phyloP scores from a whole-genome alignment of 2,113 vertebrate genomes.

The Ceyx melanurus region DNA sequence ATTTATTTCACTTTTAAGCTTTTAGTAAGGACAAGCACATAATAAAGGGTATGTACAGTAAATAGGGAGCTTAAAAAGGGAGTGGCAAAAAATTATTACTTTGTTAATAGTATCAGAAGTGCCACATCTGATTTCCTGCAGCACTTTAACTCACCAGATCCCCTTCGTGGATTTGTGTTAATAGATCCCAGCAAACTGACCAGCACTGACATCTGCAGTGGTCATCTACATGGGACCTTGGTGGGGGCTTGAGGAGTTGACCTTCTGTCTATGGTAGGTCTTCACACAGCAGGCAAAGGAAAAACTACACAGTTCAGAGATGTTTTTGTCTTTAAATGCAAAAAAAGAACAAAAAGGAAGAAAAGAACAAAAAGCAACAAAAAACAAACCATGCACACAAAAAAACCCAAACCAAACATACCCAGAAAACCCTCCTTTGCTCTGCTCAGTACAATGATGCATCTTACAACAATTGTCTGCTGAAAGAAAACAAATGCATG shows the following conservation, averaged over 20 bases:
- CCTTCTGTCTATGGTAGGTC: neutral
- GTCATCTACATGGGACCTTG: neutral
- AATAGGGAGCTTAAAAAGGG: neutral
- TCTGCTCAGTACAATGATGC: neutral
- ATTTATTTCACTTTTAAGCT: neutral
- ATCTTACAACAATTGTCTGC: neutral
- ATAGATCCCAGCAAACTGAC: neutral
- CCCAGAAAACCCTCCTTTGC: neutral
- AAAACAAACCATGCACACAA: neutral
- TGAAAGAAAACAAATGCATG: neutral
- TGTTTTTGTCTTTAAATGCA: neutral
- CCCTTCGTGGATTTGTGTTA: neutral
- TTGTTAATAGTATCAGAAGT: neutral
- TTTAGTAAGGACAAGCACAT: neutral
- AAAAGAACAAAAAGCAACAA: neutral
- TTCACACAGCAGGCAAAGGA: neutral
- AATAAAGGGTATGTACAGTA: neutral
- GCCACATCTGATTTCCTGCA: neutral
- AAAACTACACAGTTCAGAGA: neutral
- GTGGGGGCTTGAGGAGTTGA: neutral
- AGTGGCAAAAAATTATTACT: neutral
- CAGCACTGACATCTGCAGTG: accelerated
- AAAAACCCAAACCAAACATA: too few relatives aligned
- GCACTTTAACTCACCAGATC: neutral
- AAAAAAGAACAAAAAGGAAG: neutral